phyloP scores from a whole-genome alignment of 2,888 invertebrate genomes.

The Scelioninae gen. 1 region DNA sequence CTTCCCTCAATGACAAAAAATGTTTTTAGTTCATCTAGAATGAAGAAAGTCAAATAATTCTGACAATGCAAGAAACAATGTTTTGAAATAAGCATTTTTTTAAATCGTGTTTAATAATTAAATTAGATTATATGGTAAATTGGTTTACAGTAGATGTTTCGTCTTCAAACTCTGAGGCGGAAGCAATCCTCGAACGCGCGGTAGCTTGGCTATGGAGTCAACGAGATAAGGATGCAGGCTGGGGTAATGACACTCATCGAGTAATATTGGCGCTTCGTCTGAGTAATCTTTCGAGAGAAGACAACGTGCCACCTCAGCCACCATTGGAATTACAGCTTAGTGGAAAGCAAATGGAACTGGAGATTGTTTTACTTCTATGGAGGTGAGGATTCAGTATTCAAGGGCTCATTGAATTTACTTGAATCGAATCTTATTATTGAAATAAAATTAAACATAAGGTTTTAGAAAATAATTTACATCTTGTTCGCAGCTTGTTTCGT shows the following conservation, averaged over 20 bases:
- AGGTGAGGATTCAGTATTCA: constrained; percentile 85
- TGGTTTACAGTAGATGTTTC: constrained; percentile 43
- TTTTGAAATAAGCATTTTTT: too few species aligned
- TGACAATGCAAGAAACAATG: too few species aligned
- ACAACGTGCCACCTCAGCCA: constrained; percentile 86
- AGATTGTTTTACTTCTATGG: constrained; percentile 92
- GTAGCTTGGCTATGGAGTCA: constrained; percentile 90
- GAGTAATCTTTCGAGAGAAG: constrained; percentile 86
- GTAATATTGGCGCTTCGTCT: constrained; percentile 92
- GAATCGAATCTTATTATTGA: too few species aligned
- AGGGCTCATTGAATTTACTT: too few species aligned
- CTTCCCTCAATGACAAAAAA: too few species aligned
- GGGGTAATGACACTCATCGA: constrained; percentile 93
- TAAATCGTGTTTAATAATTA: too few species aligned
- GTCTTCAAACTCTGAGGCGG: constrained; percentile 77
- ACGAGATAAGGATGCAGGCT: constrained; percentile 91
- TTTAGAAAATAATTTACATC: too few species aligned
- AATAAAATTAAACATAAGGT: too few species aligned
- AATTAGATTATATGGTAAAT: constrained; percentile 34
- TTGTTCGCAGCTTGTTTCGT: too few species aligned
- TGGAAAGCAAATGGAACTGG: constrained; percentile 94
- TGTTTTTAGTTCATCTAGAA: too few species aligned
- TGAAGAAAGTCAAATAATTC: too few species aligned
- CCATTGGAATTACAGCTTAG: constrained; percentile 90
- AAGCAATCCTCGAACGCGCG: constrained; percentile 88